A percentile compares a stretch with the other conserved stretches of the same genome.
These are phyloP conservation scores for Chrysomela aeneicollis DNA, from an alignment of 2,888 invertebrate genomes.

Conservation along the genomic window DNA sequence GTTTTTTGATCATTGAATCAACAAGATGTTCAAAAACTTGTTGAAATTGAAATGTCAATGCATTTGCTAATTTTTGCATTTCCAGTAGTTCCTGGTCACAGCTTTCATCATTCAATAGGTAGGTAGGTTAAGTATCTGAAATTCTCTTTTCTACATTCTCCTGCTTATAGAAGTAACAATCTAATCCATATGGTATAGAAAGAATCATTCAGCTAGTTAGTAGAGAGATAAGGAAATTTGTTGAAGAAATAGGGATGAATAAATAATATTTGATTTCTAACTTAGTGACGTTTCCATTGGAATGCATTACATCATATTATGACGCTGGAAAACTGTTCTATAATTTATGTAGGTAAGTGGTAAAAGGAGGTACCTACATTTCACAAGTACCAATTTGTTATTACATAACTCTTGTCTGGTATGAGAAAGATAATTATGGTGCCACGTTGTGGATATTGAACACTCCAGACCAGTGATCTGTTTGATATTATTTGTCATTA, in stretches of 20 bases:
- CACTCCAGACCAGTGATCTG: background rate
- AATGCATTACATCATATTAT: slow-evolving; percentile 41
- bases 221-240: no score
- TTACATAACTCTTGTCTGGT: slow-evolving; percentile 34
- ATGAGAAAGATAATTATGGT: slow-evolving; percentile 31
- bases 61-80: slow-evolving; percentile 44
- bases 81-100: slow-evolving; percentile 48
- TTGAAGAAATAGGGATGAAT: background rate
- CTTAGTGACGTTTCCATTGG: slow-evolving; percentile 32
- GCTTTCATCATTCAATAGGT: slow-evolving; percentile 54
- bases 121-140: slow-evolving; percentile 25
- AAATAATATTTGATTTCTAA: background rate
- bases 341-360: slow-evolving; percentile 30
- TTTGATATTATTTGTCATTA: no score
- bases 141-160: slow-evolving; percentile 51
- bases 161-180: slow-evolving; percentile 50
- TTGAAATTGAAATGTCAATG: slow-evolving; percentile 34
- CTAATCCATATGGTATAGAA: slow-evolving; percentile 52
- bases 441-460: slow-evolving; percentile 45
- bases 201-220: slow-evolving; percentile 16
- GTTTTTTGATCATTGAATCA: background rate
- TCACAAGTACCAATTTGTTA: slow-evolving; percentile 20
- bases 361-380: slow-evolving; percentile 27
- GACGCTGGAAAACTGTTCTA: slow-evolving; percentile 32
- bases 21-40: background rate